Evolutionary conservation across 2,888 invertebrate species (phyloP), one percentile per base, ranked within the genome.

Genomic region (Tetragnatha montana): DNA sequence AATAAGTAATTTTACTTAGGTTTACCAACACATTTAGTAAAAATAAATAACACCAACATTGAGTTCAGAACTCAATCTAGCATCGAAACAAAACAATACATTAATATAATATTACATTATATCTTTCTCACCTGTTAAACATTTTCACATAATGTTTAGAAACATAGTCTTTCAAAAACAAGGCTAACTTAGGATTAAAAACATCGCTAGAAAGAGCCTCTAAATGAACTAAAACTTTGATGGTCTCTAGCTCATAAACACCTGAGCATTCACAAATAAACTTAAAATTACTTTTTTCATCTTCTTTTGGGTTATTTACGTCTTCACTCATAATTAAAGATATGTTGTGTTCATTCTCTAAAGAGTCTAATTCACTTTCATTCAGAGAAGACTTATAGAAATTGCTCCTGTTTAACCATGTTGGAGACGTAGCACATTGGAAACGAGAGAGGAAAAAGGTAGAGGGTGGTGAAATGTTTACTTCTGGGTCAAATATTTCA

Each of bases 131-230:
- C 35, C 35, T 35, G 35, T 35, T 35, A 60, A 60, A 17, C 60
- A 60, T 60, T 60, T 60, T 60, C 12, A 10, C 68, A 35, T 35
- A 22, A 51, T 21, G 22, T 49, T 70, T 73, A 19, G 22, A 71
- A 22, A 86, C 22, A 79, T 79, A 86, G 6, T 86, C 49, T 73
- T 79, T 86, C 12, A 86, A 73, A 76, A 86, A 86, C 49, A 86
- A 21, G 17, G 51, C 79, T 60, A 86, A 60, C 17, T 79, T 79
- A 51, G 79, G 35, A 1, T 71, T 60, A 79, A 86, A 79, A 22
- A 49, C 50, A 8, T 86, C 85, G 71, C 21, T 86, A 69, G 50
- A 21, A 12, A 73, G 12, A 17, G 85, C 70, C 49, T 79, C 19
- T 8, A 86, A 19, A 21, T 12, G 14, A 19, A 86, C 73, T 71